These are phyloP conservation scores for Drosophila robusta DNA, from an alignment of 2,888 invertebrate species.

Conservation along the genomic window DNA sequence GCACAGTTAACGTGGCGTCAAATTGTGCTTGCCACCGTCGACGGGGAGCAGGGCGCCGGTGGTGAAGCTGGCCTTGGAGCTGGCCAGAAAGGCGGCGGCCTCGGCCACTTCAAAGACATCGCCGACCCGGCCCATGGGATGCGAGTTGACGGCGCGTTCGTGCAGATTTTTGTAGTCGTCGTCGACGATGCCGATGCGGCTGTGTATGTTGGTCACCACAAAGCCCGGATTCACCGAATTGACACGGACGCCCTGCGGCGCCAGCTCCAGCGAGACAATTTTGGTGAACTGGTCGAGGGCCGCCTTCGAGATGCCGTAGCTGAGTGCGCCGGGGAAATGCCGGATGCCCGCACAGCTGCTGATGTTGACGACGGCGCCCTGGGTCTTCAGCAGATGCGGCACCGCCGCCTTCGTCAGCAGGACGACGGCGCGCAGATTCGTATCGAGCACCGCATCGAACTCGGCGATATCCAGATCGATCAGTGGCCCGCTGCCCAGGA, in stretches of 20 bases:
- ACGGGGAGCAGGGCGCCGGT: constrained; percentile 90
- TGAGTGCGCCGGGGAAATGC: constrained; percentile 93
- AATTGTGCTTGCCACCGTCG: constrained; percentile 87
- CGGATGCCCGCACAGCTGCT: constrained; percentile 95
- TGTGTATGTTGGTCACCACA: constrained; percentile 93
- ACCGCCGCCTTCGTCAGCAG: constrained; percentile 92
- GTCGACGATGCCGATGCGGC: constrained; percentile 89
- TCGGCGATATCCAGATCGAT: constrained; percentile 92
- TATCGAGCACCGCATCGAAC: constrained; percentile 93
- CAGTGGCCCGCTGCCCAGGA: constrained; percentile 90
- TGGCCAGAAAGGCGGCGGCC: constrained; percentile 95
- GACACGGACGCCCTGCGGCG: constrained; percentile 91
- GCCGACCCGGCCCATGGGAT: constrained; percentile 94
- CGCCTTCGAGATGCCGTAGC: constrained; percentile 96
- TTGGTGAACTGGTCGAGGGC: constrained; percentile 96
- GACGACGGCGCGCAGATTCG: constrained; percentile 92
- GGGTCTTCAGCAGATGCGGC: constrained; percentile 91
- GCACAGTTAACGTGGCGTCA: constrained; percentile 89
- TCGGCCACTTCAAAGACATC: constrained; percentile 93
- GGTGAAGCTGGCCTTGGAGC: constrained; percentile 89
- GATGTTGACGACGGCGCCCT: constrained; percentile 96
- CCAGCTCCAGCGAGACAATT: constrained; percentile 94
- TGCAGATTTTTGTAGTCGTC: constrained; percentile 91
- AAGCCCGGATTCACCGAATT: constrained; percentile 97
- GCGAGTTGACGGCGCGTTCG: constrained; percentile 92